These are phyloP conservation scores for Palythoa grandis DNA, from an alignment of 92 coral and sea anemone genomes.

Conservation along the genomic window DNA sequence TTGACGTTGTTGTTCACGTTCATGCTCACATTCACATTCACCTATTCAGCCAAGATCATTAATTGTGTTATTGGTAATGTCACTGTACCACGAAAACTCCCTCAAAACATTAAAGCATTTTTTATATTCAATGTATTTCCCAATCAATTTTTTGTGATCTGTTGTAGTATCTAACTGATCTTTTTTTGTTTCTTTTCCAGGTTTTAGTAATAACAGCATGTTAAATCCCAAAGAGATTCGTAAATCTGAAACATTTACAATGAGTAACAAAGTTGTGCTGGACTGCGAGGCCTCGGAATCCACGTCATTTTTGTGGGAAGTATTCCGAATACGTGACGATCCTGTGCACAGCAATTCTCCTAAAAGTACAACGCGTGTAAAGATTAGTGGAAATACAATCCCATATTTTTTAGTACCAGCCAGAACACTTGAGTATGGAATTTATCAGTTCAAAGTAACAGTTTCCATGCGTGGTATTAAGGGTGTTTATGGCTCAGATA, in stretches of 20 bases:
- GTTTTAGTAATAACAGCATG: background rate
- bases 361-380: background rate
- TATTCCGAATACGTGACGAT: conserved; percentile 38
- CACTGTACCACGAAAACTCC: no score
- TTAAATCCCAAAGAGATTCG: background rate
- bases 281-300: conserved; percentile 73
- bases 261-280: conserved; percentile 49
- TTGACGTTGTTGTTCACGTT: no score
- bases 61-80: no score
- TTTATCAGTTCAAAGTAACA: conserved; percentile 59
- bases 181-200: background rate
- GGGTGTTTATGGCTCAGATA: conserved; percentile 58
- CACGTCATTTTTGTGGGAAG: conserved; percentile 69
- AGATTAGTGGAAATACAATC: background rate
- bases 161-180: background rate
- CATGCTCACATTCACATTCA: no score
- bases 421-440: conserved; percentile 65
- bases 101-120: no score
- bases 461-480: conserved; percentile 58
- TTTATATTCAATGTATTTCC: no score
- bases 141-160: background rate
- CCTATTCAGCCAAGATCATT: no score
- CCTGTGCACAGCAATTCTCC: conserved; percentile 25
- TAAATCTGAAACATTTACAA: background rate
- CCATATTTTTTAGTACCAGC: conserved; percentile 51